Base-by-base conservation (phyloP, 2,888 invertebrate species). In the Agelastica alni region DNA sequence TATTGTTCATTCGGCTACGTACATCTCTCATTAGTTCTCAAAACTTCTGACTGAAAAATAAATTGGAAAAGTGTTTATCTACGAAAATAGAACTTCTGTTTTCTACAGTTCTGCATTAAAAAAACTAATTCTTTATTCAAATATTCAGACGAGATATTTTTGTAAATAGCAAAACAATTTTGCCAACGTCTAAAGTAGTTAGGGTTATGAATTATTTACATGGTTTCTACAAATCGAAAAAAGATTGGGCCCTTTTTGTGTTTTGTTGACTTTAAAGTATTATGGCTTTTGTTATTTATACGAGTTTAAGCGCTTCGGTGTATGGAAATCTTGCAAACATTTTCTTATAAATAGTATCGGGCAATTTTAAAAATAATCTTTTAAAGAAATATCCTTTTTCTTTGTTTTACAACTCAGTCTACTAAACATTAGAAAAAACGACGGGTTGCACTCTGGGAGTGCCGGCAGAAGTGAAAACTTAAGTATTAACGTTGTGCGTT, bases 141-240 rank as follows among this genome's bases (percentile, higher is more conserved):
- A 45, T 49, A 48, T 48, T 56, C 44, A 18, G 13, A 42, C 42
- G 7, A 48, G 53, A 16, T 53, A 53, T 49, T 44, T 43, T 49
- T 31, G 44, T 28, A 26, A 39, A 30, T 44, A 14, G 41, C 16
- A 20, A 36, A 54, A 44, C 45, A 51, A 41, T 49, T 48, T 51
- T 34, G 46, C 16, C 39, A 13, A 22, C 30, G 37, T 54, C 49
- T 37, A 28, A 16, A 30, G 49, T 51, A 54, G 44, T 54, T 41
- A 51, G 39, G 54, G 54, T 31, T 48, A 54, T 54, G 54, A 54
- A 54, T 54, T 51, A 54, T 54, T 54, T 36, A 54, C 43, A 36
- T 32, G 14, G 42, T 39, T 17, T 28, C 36, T 31, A 30, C 39
- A 43, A 51, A 54, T 54, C 37, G 53, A 51, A 45, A 54, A 54